These are phyloP conservation scores for Troilus luridus DNA, from an alignment of 2,888 invertebrate species.

Conservation along the genomic window DNA sequence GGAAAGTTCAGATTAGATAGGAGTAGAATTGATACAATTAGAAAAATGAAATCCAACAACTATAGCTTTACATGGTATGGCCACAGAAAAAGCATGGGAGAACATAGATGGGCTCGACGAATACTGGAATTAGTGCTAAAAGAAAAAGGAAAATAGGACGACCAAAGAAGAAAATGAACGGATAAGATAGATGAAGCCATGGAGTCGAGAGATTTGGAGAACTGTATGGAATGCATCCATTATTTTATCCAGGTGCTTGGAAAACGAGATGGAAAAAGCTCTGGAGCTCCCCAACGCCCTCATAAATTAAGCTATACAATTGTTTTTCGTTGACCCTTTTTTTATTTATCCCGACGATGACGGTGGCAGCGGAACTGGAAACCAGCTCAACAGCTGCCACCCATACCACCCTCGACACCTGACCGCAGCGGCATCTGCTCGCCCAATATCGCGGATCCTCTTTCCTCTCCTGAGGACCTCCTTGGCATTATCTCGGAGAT, in stretches of 20 bases:
- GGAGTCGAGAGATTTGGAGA: too few species aligned
- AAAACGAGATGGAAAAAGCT: not conserved
- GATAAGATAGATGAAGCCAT: too few species aligned
- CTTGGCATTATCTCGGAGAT: not conserved
- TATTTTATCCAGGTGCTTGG: not conserved
- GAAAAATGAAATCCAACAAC: too few species aligned
- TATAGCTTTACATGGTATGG: too few species aligned
- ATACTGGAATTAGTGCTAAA: too few species aligned
- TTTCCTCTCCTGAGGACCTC: constrained; percentile 16
- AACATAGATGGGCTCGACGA: too few species aligned
- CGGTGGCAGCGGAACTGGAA: not conserved
- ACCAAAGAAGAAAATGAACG: too few species aligned
- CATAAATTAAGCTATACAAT: not conserved
- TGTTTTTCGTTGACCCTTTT: not conserved
- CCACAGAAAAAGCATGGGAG: too few species aligned
- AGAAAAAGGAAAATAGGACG: too few species aligned
- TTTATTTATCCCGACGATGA: not conserved
- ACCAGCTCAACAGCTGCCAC: constrained; percentile 18
- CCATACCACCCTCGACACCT: not conserved
- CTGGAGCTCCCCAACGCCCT: not conserved
- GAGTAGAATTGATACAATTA: too few species aligned
- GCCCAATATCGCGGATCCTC: not conserved
- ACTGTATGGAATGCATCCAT: not conserved
- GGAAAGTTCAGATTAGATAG: too few species aligned
- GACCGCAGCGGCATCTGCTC: constrained; percentile 47